phyloP scores from a whole-genome alignment of 1,140 invertebrate species.

The Solenopsis fugax region DNA sequence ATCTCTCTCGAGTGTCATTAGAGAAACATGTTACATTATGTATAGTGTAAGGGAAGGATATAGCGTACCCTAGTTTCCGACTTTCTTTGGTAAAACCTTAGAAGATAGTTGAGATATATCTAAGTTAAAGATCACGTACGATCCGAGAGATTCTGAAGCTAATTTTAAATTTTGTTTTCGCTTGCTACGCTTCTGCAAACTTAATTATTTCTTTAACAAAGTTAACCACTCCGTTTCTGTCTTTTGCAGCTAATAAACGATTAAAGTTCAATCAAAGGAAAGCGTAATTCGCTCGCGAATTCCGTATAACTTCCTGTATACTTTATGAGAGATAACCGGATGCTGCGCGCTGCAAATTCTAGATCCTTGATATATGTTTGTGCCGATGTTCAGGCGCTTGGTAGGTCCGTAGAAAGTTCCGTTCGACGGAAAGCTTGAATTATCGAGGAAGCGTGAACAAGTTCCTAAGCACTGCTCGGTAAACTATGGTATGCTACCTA shows the following conservation, averaged over 20 bases:
- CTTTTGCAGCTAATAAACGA: constrained; percentile 19
- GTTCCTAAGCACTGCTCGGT: constrained; percentile 22
- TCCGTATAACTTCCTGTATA: constrained; percentile 19
- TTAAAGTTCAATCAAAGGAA: constrained; percentile 33
- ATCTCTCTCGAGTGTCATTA: constrained; percentile 23
- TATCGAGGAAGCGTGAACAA: constrained; percentile 57
- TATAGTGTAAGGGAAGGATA: not conserved
- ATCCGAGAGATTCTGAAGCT: not conserved
- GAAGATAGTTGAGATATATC: not conserved
- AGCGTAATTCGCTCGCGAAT: not conserved
- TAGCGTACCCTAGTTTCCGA: constrained; percentile 35
- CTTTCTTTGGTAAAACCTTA: constrained; percentile 33
- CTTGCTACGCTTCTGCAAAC: not conserved
- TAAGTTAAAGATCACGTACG: constrained; percentile 9
- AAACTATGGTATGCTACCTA: constrained; percentile 20
- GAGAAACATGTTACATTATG: constrained; percentile 23
- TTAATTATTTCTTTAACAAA: not conserved
- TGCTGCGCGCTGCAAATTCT: constrained; percentile 25
- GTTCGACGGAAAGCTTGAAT: constrained; percentile 51
- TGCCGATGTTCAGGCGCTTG: constrained; percentile 7
- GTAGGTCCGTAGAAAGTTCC: constrained; percentile 48
- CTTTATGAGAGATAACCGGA: constrained; percentile 24
- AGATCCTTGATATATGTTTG: constrained; percentile 44
- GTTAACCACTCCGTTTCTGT: not conserved
- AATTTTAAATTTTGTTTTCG: constrained; percentile 19